Evolutionary conservation across 1,140 invertebrate species (phyloP).

Genomic region (Eupeodes corollae): DNA sequence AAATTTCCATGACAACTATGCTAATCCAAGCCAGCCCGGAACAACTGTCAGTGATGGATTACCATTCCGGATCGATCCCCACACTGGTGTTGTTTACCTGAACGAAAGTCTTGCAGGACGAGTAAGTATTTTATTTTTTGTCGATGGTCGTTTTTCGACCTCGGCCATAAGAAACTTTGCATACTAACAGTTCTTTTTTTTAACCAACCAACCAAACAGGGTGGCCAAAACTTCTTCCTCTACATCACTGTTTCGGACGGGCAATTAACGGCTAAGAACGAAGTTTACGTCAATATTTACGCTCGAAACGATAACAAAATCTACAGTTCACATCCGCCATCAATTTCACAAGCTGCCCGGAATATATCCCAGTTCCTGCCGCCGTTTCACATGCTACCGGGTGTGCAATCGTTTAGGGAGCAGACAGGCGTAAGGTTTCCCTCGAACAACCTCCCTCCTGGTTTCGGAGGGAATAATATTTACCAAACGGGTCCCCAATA

Average conservation of each 20-base stretch:
- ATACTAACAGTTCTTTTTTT: slow-evolving; percentile 2
- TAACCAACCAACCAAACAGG: too few species aligned
- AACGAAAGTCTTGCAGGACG: slow-evolving; percentile 54
- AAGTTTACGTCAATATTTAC: slow-evolving; percentile 54
- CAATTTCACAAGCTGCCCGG: slow-evolving; percentile 26
- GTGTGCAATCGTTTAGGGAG: slow-evolving; percentile 25
- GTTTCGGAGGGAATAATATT: background rate
- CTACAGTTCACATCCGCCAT: slow-evolving; percentile 16
- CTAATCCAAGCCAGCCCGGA: slow-evolving; percentile 14
- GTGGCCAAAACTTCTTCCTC: slow-evolving; percentile 52
- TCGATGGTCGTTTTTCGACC: background rate
- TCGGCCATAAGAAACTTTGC: background rate
- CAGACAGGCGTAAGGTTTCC: slow-evolving; percentile 15
- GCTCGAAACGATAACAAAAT: slow-evolving; percentile 21
- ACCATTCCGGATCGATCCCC: slow-evolving; percentile 57
- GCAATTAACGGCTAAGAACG: slow-evolving; percentile 52
- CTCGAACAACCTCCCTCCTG: slow-evolving; percentile 9
- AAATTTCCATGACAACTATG: slow-evolving; percentile 13
- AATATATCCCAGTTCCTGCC: slow-evolving; percentile 29
- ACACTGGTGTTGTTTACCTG: slow-evolving; percentile 55
- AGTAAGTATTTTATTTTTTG: slow-evolving; percentile 44
- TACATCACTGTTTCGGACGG: slow-evolving; percentile 62
- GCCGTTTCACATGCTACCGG: slow-evolving; percentile 21
- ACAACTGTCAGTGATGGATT: slow-evolving; percentile 20
- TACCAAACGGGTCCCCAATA: background rate